These are phyloP conservation scores for Apistogramma diplotaenia DNA, from an alignment of 2,113 vertebrate genomes.

Conservation along the genomic window DNA sequence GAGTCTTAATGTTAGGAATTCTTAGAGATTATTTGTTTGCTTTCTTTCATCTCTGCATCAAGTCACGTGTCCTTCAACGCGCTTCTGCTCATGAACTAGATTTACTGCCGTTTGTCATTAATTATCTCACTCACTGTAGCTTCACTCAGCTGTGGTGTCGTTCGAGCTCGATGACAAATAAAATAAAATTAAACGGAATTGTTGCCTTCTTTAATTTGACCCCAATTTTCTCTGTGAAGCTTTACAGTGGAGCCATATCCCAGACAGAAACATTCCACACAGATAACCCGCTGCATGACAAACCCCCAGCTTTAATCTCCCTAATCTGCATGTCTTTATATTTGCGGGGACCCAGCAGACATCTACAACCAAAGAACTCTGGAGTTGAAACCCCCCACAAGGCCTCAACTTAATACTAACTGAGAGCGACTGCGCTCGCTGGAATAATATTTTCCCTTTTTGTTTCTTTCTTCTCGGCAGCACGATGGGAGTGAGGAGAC, in stretches of 20 bases:
- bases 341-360: conserved; percentile 45
- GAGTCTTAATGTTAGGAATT: conserved; percentile 16
- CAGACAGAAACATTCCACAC: conserved; percentile 41
- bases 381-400: conserved; percentile 32
- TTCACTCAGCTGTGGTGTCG: neutral
- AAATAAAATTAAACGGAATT: neutral
- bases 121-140: neutral
- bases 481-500: conserved; percentile 45
- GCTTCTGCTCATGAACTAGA: neutral
- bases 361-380: conserved; percentile 41
- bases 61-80: neutral
- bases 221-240: conserved; percentile 30
- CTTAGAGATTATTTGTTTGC: neutral
- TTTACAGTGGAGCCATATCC: conserved; percentile 19
- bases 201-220: conserved; percentile 23
- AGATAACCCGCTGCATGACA: conserved; percentile 38
- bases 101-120: neutral
- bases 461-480: conserved; percentile 54
- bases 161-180: conserved; percentile 17
- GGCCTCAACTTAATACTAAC: conserved; percentile 61
- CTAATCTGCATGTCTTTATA: conserved; percentile 62
- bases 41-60: conserved; percentile 12
- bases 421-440: conserved; percentile 57
- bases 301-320: conserved; percentile 44
- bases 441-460: conserved; percentile 65